Conservation (phyloP, 2,113 vertebrate species). For the Sturnus vulgaris region DNA sequence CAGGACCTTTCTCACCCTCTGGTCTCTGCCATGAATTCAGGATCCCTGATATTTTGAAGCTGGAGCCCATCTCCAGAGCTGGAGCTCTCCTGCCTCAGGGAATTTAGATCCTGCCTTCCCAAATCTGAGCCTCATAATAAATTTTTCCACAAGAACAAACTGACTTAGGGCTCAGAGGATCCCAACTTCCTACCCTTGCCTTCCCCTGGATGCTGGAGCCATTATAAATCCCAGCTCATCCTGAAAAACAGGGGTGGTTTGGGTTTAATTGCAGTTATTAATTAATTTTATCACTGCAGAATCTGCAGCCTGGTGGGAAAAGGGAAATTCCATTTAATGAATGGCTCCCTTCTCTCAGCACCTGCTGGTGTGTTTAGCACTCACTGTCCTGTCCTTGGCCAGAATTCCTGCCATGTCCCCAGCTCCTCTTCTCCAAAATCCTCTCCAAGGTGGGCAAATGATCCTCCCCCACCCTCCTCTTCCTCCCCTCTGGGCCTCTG, state of each 20-base stretch:
- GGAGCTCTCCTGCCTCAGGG: not conserved
- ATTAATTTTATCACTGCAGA: conserved; percentile 21
- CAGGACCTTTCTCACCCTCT: not conserved
- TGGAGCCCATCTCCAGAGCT: not conserved
- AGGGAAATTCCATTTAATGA: not conserved
- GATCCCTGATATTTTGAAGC: not conserved
- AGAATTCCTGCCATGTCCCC: not conserved
- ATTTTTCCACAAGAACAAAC: not conserved
- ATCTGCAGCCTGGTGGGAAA: not conserved
- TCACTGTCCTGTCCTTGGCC: not conserved
- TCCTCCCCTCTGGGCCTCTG: not conserved
- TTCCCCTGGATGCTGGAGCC: not conserved
- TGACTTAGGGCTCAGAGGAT: not conserved
- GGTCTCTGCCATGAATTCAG: not conserved
- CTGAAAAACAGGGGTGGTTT: not conserved
- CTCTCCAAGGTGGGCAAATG: not conserved
- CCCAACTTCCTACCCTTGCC: not conserved
- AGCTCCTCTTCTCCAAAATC: not conserved
- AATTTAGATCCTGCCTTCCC: not conserved
- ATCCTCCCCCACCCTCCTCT: not conserved
- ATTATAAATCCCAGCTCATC: not conserved
- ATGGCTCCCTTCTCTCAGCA: not conserved
- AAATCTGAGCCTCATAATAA: not conserved
- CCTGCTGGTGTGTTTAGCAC: not conserved
- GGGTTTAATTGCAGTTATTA: conserved; percentile 3